phyloP scores from a whole-genome alignment of 2,113 vertebrate species.

The Odobenus rosmarus region DNA sequence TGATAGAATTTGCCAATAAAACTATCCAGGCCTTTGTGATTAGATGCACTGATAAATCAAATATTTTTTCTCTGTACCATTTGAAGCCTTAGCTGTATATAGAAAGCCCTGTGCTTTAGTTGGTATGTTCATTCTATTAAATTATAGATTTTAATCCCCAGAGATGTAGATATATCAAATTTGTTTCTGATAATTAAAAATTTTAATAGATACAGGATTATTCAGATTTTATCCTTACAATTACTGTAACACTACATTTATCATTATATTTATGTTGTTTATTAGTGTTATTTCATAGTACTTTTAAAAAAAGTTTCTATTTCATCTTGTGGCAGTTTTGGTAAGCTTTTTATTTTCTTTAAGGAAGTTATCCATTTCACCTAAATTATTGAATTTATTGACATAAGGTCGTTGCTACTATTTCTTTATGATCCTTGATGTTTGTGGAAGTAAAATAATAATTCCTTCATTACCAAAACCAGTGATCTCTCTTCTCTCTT shows the following conservation, averaged over 20 bases:
- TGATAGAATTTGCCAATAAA: not conserved
- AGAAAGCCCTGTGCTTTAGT: not conserved
- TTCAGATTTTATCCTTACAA: not conserved
- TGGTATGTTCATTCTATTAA: not conserved
- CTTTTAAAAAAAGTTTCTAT: not conserved
- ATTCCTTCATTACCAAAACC: not conserved
- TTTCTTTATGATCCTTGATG: not conserved
- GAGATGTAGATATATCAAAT: not conserved
- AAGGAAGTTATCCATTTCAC: not conserved
- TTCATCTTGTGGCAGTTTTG: not conserved
- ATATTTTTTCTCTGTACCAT: not conserved
- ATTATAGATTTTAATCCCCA: not conserved
- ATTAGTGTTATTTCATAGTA: not conserved
- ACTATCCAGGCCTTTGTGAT: not conserved
- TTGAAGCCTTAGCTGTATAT: not conserved
- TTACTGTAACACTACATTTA: not conserved
- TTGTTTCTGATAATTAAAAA: not conserved
- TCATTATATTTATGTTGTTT: not conserved
- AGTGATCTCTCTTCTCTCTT: not conserved
- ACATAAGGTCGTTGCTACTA: not conserved
- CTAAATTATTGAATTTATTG: not conserved
- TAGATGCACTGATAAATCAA: not conserved
- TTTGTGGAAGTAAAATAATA: not conserved
- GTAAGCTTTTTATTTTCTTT: not conserved
- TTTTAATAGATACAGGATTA: not conserved